phyloP scores from a whole-genome alignment of 2,888 invertebrate species.

The Iphiclides podalirius region DNA sequence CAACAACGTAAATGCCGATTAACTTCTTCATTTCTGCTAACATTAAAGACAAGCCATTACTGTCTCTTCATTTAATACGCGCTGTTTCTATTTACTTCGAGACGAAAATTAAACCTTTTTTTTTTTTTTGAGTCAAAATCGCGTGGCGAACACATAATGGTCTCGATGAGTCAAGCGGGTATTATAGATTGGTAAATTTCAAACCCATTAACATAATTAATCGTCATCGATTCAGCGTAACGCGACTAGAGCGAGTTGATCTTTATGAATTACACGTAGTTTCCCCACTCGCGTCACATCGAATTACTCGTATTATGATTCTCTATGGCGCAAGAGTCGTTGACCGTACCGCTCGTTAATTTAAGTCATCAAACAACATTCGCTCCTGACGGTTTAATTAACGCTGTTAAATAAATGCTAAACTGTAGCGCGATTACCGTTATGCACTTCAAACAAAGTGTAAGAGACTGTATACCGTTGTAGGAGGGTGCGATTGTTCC shows the following conservation, averaged over 20 bases:
- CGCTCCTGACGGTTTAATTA: conserved; percentile 33
- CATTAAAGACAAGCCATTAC: too few relatives aligned
- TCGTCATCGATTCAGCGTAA: conserved; percentile 13
- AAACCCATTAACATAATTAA: conserved; percentile 20
- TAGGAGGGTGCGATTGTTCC: conserved; percentile 52
- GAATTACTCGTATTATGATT: conserved; percentile 29
- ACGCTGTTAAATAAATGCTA: conserved; percentile 6
- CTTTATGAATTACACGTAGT: conserved; percentile 12
- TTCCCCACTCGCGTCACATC: conserved; percentile 25
- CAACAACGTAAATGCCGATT: conserved; percentile 8
- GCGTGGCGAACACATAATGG: too few relatives aligned
- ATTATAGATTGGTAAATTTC: conserved; percentile 11
- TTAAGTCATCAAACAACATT: neutral
- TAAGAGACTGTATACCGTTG: conserved; percentile 6
- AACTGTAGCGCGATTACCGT: conserved; percentile 32
- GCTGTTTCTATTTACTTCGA: too few relatives aligned
- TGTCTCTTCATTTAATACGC: too few relatives aligned
- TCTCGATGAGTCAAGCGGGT: conserved; percentile 17
- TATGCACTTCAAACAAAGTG: conserved; percentile 26
- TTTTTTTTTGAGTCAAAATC: too few relatives aligned
- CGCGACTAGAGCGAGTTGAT: conserved; percentile 1
- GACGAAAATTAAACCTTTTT: too few relatives aligned
- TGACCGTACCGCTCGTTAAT: conserved; percentile 40
- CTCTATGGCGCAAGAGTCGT: conserved; percentile 41
- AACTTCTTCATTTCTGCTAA: too few relatives aligned